Base-by-base conservation (phyloP, 35 echinoderm and acorn worm species). In the Ophioderma brevispina region DNA sequence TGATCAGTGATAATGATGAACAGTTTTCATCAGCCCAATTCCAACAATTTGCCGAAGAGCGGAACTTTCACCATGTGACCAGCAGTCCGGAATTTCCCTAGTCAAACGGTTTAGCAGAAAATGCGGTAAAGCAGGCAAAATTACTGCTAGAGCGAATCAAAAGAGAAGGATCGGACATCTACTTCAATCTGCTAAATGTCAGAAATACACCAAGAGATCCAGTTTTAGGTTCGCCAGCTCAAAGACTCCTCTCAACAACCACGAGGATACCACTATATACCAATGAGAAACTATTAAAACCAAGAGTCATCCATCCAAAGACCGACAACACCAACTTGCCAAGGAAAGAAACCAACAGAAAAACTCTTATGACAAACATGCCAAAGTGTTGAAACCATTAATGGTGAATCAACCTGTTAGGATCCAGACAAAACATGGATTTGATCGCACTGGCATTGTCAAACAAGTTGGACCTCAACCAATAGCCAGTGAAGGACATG, bases 51-150 rank as follows among this genome's bases (percentile, higher is more conserved):
- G 21, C 21, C 8, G 8, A 21, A 8, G 46, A 52, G 46, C 21
- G 46, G 46, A 21, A 52, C 46, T 11, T 52, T 21, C 46, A 52
- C 21, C 46, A 52, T 52, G 8, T 52, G 8, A 52, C 46, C 46
- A 52, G 46, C 21, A 52, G 46, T 21, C 46, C 46, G 8, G 46
- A 52, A 52, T 21, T n/a, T n/a, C n/a, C n/a, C n/a, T n/a, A n/a
- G n/a, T n/a, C n/a, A n/a, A n/a, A n/a, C n/a, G n/a, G n/a, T 11
- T 52, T 87, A 6, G 85, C 85, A 4, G 85, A 87, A 32, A 76
- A 49, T 0, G 85, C 85, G 39, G 75, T 87, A 6, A 15, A 87
- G 37, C 5, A 23, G 28, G 85, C 85, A 76, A 87, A 87, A 35
- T 36, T 1, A 23, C 30, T 87, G 10, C 30, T 87, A 25, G 75